Base-by-base conservation (phyloP, 2,113 vertebrate species). In the Alligator sinensis region DNA sequence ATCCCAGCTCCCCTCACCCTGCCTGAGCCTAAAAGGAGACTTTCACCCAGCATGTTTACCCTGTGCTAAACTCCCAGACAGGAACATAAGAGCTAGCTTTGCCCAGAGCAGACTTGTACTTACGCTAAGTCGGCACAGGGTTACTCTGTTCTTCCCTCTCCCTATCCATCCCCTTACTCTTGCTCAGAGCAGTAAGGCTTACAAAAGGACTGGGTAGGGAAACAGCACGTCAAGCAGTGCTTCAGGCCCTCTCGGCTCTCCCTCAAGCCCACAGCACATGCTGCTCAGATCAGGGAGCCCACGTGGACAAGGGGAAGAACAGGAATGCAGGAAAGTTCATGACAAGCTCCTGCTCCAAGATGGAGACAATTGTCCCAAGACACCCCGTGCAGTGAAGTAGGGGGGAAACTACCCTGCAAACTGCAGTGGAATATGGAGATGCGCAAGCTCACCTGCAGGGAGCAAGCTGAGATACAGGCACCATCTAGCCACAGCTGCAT, bases 301-400 rank as follows among this genome's bases (percentile, higher is more conserved):
- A 47, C 9, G 7, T 22, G 13, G 14, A 24, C n/a, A 22, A 72
- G 14, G 2, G 25, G 6, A 34, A 34, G 14, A 3, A 2, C 2
- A 14, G 19, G 19, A 13, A 2, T 47, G 22, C 27, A 64, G 27
- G 25, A 82, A 82, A 78, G 58, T 27, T 89, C 22, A 38, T 75
- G 16, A 18, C 57, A 82, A 81, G n/a, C 1, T 84, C 68, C 57
- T 70, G 81, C 6, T 75, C 25, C 1, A 25, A 54, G 28, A 0
- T 58, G n/a, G 6, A 21, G 38, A 34, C 18, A 19, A 18, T 63
- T 21, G 70, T 27, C 9, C 30, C 59, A 27, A 3, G 34, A 77
- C 13, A 66, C 4, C 57, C n/a, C 2, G 1, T 1, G 9, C 1
- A 1, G 30, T 14, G n/a, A n/a, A 0, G 10, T 1, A 8, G 47